These are phyloP conservation scores for Gymnothorax reevesii DNA, from an alignment of 2,797 vertebrate species.

Conservation along the genomic window DNA sequence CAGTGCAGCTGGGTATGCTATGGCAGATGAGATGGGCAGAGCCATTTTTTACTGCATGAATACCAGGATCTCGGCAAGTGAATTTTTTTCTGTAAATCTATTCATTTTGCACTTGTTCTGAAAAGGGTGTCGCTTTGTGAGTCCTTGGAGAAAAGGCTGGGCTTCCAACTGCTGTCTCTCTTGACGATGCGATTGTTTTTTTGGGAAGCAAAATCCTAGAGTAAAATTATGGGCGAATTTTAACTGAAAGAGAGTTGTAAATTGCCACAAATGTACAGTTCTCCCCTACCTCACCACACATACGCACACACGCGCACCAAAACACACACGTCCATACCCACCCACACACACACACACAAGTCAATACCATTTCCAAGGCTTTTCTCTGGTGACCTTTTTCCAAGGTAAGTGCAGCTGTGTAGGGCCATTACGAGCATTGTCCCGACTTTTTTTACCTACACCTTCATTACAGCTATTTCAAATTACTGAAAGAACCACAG, in stretches of 20 bases:
- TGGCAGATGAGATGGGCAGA: not conserved
- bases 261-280: slow-evolving; percentile 39
- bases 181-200: not conserved
- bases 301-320: not conserved
- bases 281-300: slow-evolving; percentile 38
- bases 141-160: not conserved
- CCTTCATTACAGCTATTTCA: too few species aligned
- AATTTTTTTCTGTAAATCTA: too few species aligned
- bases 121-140: too few species aligned
- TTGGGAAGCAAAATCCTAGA: not conserved
- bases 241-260: not conserved
- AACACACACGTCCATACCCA: slow-evolving; percentile 8
- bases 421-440: not conserved
- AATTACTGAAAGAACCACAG: not conserved
- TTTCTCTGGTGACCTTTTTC: not conserved
- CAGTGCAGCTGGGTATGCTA: too few species aligned
- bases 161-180: not conserved
- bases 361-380: not conserved
- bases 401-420: not conserved
- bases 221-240: not conserved
- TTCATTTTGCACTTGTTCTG: not conserved
- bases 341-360: not conserved
- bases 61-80: too few species aligned
- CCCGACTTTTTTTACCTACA: not conserved
- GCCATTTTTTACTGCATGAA: not conserved